These are phyloP conservation scores for Trachelus stipa DNA, from an alignment of 2,888 invertebrate genomes.

Conservation along the genomic window DNA sequence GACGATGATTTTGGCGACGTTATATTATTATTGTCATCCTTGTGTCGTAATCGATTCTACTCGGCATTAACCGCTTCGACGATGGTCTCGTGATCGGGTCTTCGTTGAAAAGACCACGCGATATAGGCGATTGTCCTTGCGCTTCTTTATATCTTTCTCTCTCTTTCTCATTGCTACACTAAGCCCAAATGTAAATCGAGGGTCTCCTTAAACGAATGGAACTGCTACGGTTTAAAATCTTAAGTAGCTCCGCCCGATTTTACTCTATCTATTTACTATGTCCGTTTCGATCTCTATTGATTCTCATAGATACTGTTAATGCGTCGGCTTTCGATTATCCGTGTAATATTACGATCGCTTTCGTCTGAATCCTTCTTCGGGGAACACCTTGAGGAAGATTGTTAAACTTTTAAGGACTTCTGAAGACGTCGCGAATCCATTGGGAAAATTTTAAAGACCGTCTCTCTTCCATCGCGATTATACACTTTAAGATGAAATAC, in stretches of 20 bases:
- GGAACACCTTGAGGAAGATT: neutral
- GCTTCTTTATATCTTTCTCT: neutral
- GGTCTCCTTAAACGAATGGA: neutral
- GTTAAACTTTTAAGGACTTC: neutral
- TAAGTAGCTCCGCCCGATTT: neutral
- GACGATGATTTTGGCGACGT: neutral
- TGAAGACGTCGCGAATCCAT: neutral
- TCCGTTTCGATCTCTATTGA: neutral
- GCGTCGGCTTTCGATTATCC: neutral
- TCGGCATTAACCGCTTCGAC: neutral
- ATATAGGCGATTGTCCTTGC: conserved; percentile 30
- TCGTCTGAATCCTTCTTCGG: neutral
- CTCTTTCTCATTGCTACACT: neutral
- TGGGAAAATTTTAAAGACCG: neutral
- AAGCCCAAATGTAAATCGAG: neutral
- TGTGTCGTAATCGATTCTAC: neutral
- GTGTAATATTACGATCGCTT: neutral
- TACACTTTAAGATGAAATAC: neutral
- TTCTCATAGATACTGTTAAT: neutral
- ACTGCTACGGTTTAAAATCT: conserved; percentile 5
- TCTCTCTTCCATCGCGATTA: neutral
- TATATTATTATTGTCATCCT: neutral
- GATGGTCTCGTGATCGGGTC: neutral
- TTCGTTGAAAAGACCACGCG: conserved; percentile 29
- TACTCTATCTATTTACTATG: neutral